These are phyloP conservation scores for Ectemnius continuus DNA, from an alignment of 2,888 invertebrate genomes.

Conservation along the genomic window DNA sequence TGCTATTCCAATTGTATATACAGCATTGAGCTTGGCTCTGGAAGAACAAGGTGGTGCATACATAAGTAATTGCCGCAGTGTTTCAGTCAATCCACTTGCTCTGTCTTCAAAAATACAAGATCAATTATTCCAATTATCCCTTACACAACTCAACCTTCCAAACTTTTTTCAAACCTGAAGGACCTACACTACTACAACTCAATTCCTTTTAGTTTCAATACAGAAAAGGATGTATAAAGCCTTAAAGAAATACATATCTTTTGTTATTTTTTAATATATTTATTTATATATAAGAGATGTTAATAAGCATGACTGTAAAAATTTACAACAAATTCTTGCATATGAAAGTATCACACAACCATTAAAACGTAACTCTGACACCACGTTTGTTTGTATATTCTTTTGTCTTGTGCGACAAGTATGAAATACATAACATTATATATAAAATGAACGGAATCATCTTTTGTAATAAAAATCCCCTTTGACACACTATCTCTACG, in stretches of 20 bases:
- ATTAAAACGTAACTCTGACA: slow-evolving; percentile 17
- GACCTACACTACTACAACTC: no score
- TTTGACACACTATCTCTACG: neutral
- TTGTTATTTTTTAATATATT: slow-evolving; percentile 11
- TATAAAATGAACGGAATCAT: slow-evolving; percentile 14
- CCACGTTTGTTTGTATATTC: slow-evolving; percentile 12
- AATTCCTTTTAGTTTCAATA: no score
- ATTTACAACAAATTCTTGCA: slow-evolving; percentile 32
- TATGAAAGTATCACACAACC: slow-evolving; percentile 22
- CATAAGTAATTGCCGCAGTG: slow-evolving; percentile 86
- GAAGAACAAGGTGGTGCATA: slow-evolving; percentile 90
- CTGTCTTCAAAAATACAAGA: slow-evolving; percentile 82
- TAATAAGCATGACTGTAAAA: slow-evolving; percentile 22
- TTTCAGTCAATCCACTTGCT: slow-evolving; percentile 80
- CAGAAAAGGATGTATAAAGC: neutral
- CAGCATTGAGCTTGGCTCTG: slow-evolving; percentile 86
- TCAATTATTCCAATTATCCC: slow-evolving; percentile 84
- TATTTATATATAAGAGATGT: slow-evolving; percentile 34
- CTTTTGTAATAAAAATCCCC: neutral
- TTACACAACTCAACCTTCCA: slow-evolving; percentile 67
- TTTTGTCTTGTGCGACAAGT: slow-evolving; percentile 9
- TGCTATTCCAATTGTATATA: slow-evolving; percentile 87
- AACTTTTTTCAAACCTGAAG: slow-evolving; percentile 49
- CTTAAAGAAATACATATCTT: slow-evolving; percentile 7
- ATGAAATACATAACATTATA: slow-evolving; percentile 7